Evolutionary conservation across 2,888 invertebrate species (phyloP), one percentile per base, ranked within the genome.

Genomic region (Amphipoea oculea): DNA sequence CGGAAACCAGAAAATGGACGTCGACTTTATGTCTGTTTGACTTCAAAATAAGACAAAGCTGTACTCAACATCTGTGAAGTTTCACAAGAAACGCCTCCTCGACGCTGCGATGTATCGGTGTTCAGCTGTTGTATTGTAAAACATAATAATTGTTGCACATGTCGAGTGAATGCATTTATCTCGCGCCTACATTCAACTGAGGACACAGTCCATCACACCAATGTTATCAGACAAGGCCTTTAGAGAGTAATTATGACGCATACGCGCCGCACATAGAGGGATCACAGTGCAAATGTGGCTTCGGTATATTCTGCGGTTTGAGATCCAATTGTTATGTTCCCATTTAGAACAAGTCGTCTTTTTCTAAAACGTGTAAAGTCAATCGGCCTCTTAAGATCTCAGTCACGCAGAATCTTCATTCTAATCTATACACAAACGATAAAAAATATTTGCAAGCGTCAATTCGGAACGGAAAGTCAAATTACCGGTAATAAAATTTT

Each of bases 401-500:
- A 81, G 74, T 86, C 79, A 82, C 77, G 54, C 85, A 82, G 67
- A 81, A 72, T 83, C 45, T 63, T 78, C 62, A 72, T 80, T 82
- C 79, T 82, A 82, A 87, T 85, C 79, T 80, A 57, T 77, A 74
- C 85, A 78, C 73, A 73, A 70, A 83, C 70, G 70, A 81, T 79
- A 88, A 87, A 90, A 89, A 89, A 89, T 86, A 80, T 85, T 89
- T 89, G 81, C 85, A 86, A 85, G 83, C 89, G 84, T 82, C 86
- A 82, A 87, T 88, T 88, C 82, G 82, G 89, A 90, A 91, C 91
- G 89, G 83, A 89, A 88, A 91, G 87, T 88, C 82, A 90, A 93
- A 93, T 92, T 92, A 91, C 85, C 54, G 89, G 91, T 87, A 89
- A 91, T 92, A 92, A 92, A 92, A 89, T 84, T 90, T 87, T 86